Evolutionary conservation across 1,140 invertebrate species (phyloP), one percentile per base, ranked within the genome.

Genomic region (Arctopsyche grandis): DNA sequence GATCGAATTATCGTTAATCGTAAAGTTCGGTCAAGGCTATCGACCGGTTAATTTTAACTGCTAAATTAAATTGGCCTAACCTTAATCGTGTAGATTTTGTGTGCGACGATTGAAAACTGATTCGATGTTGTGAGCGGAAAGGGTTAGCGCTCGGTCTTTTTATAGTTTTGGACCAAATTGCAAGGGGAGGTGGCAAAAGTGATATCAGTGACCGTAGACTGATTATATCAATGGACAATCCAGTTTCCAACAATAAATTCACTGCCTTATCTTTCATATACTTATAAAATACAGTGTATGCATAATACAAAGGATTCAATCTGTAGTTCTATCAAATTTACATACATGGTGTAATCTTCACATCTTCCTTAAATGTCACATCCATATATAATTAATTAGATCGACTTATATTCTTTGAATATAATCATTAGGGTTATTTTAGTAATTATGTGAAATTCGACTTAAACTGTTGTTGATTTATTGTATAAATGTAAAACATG

Each of bases 101-200:
- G 16, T 14, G 48, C 48, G 48, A 5, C 48, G 48, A 14, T 14
- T 63, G 69, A 66, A 43, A 19, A 48, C 71, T 19, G 43, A 19
- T 56, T 77, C 75, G 43, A 56, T 9, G 26, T 81, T 79, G 63
- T 81, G 80, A 74, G 70, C 29, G 66, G 69, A 77, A 77, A 70
- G 70, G 78, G 74, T 79, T 21, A 58, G 19, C 24, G 48, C 24
- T 60, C 38, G 43, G 46, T 52, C 81, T 79, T 82, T 82, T 82
- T 82, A 82, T 82, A 82, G 75, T 79, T 79, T 78, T 60, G 24
- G 63, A 21, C 56, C 44, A 52, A 63, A 69, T 44, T 26, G 24
- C 26, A 26, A 56, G 71, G 77, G 76, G 80, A 75, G 77, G 74
- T 44, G 77, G 73, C 24, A 38, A 16, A 46, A 71, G 14, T 48